phyloP scores from a whole-genome alignment of 2,888 invertebrate species.

The Polylopha cassiicola region DNA sequence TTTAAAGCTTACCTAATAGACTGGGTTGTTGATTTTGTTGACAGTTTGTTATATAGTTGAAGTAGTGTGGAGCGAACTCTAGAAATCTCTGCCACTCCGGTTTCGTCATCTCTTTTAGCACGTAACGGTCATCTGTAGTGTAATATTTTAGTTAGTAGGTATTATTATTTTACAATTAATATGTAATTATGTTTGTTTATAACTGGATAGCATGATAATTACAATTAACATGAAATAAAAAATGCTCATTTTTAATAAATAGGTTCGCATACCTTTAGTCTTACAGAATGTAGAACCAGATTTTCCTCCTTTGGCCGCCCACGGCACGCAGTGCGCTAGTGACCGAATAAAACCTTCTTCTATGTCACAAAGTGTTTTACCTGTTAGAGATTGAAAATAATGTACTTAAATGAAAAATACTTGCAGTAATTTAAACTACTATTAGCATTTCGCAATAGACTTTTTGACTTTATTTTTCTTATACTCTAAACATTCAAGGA shows the following conservation, averaged over 20 bases:
- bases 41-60: constrained; percentile 90
- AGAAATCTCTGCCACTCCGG: constrained; percentile 94
- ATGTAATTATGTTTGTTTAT: too few species aligned
- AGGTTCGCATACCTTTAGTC: constrained; percentile 81
- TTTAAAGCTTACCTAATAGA: constrained; percentile 82
- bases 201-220: too few species aligned
- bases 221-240: background rate
- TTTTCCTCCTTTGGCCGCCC: constrained; percentile 98
- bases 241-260: background rate
- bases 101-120: constrained; percentile 96
- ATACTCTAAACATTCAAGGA: too few species aligned
- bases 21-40: constrained; percentile 85
- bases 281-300: constrained; percentile 98
- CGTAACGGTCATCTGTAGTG: constrained; percentile 90
- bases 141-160: too few species aligned
- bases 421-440: background rate
- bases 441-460: too few species aligned
- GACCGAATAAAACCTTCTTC: constrained; percentile 87
- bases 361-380: constrained; percentile 55
- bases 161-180: too few species aligned
- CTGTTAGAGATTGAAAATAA: constrained; percentile 26
- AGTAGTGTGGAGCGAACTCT: constrained; percentile 96
- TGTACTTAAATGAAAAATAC: background rate
- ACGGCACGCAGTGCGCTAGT: constrained; percentile 88
- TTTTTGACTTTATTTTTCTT: too few species aligned